These are phyloP conservation scores for Crocallis elinguaria DNA, from an alignment of 2,888 invertebrate species.

Conservation along the genomic window DNA sequence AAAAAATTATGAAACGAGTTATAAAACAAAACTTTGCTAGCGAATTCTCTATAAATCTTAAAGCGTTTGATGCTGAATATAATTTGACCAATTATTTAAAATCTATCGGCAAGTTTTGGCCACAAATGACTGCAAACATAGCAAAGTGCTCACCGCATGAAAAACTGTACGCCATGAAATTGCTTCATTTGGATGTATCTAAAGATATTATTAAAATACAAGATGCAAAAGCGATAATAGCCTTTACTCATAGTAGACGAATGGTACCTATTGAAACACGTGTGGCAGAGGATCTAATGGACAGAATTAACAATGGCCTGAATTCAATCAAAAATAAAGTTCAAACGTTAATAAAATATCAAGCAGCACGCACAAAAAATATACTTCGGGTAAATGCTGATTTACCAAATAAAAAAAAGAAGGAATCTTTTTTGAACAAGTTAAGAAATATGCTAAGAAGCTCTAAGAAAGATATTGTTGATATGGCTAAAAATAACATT, in stretches of 20 bases:
- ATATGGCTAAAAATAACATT: slow-evolving; percentile 48
- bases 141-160: slow-evolving; percentile 42
- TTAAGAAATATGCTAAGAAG: slow-evolving; percentile 56
- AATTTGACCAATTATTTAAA: slow-evolving; percentile 53
- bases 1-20: slow-evolving; percentile 54
- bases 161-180: slow-evolving; percentile 55
- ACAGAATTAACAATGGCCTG: slow-evolving; percentile 47
- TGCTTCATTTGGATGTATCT: slow-evolving; percentile 54
- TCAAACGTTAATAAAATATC: slow-evolving; percentile 39
- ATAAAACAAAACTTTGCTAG: slow-evolving; percentile 49
- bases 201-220: slow-evolving; percentile 58
- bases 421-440: slow-evolving; percentile 56
- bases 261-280: slow-evolving; percentile 45
- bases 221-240: slow-evolving; percentile 49
- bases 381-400: not conserved
- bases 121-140: slow-evolving; percentile 43
- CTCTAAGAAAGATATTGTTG: slow-evolving; percentile 56
- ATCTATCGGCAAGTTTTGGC: slow-evolving; percentile 56
- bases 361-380: slow-evolving; percentile 5
- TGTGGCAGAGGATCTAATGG: slow-evolving; percentile 42
- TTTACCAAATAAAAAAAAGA: slow-evolving; percentile 35
- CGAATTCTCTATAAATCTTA: slow-evolving; percentile 41
- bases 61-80: slow-evolving; percentile 45
- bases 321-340: slow-evolving; percentile 46
- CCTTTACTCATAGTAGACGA: slow-evolving; percentile 55